phyloP scores from a whole-genome alignment of 2,888 invertebrate species.

The Apotomis turbidana region DNA sequence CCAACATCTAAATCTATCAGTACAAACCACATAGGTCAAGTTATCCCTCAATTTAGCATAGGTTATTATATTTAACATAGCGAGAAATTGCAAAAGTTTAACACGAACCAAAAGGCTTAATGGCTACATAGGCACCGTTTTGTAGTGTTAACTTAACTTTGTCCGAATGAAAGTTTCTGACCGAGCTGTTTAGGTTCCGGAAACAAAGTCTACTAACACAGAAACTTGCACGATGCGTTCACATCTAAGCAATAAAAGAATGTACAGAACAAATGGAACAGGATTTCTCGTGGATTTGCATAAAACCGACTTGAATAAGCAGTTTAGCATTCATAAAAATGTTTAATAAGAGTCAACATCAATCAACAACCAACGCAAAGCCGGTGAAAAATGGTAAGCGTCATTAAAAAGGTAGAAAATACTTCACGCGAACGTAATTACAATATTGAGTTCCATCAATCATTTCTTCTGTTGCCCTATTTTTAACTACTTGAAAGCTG shows the following conservation, averaged over 20 bases:
- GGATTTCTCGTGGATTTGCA: constrained; percentile 32
- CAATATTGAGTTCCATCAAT: constrained; percentile 72
- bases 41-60: constrained; percentile 1
- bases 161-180: constrained; percentile 64
- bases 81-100: constrained; percentile 40
- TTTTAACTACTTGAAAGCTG: not conserved
- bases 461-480: constrained; percentile 46
- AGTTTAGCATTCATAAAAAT: constrained; percentile 40
- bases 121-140: constrained; percentile 57
- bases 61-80: constrained; percentile 21
- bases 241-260: constrained; percentile 24
- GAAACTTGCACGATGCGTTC: constrained; percentile 20
- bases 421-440: constrained; percentile 68
- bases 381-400: constrained; percentile 70
- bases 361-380: constrained; percentile 63
- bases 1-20: not conserved
- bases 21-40: not conserved
- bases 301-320: constrained; percentile 33
- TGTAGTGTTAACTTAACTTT: constrained; percentile 60
- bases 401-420: constrained; percentile 62
- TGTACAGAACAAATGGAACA: constrained; percentile 25
- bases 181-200: constrained; percentile 64
- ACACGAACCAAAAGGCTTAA: constrained; percentile 54
- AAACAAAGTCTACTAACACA: constrained; percentile 11
- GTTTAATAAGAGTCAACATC: constrained; percentile 72